These are phyloP conservation scores for Alloplasta piceator DNA, from an alignment of 2,888 invertebrate genomes.

Conservation along the genomic window DNA sequence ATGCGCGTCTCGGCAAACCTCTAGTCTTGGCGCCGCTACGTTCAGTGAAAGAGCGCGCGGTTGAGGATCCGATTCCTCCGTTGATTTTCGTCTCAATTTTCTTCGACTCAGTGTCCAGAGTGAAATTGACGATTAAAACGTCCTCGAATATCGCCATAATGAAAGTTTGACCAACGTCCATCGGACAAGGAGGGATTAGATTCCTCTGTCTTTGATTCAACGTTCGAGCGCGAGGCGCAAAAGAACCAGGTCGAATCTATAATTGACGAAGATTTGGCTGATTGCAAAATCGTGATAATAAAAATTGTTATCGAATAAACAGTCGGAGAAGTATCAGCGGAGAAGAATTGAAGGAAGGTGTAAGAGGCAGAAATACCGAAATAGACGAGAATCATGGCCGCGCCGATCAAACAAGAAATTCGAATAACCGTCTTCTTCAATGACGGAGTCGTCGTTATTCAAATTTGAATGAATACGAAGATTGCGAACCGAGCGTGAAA, in stretches of 20 bases:
- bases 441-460: constrained; percentile 87
- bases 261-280: not conserved
- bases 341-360: not conserved
- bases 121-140: not conserved
- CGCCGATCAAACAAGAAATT: constrained; percentile 87
- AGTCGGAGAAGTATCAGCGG: not conserved
- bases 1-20: constrained; percentile 76
- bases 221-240: not conserved
- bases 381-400: constrained; percentile 85
- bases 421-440: constrained; percentile 89
- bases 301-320: not conserved
- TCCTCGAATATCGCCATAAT: not conserved
- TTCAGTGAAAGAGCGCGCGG: constrained; percentile 71
- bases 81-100: constrained; percentile 20
- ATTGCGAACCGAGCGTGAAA: not conserved
- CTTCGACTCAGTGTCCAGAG: not conserved
- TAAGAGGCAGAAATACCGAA: not conserved
- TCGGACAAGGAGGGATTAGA: too few species aligned
- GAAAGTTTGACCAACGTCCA: too few species aligned
- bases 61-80: constrained; percentile 20
- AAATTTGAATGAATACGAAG: constrained; percentile 83
- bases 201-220: not conserved
- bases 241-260: not conserved
- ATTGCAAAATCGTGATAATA: not conserved
- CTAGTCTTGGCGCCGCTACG: constrained; percentile 81